Conservation (phyloP, 2,113 vertebrate species). For the Melanotaenia duboulayi region DNA sequence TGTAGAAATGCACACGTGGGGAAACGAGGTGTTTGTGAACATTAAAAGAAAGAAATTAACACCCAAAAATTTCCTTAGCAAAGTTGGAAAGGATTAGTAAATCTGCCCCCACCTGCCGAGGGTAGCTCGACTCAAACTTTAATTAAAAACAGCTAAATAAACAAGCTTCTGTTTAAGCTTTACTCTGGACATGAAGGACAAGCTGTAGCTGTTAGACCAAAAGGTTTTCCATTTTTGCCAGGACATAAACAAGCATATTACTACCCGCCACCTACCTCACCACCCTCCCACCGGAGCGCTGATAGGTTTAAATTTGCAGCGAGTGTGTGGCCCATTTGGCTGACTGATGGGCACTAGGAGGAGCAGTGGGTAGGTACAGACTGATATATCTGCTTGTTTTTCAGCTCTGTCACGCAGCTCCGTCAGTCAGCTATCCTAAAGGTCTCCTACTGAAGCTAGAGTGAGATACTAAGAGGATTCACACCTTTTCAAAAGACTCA, state of each 20-base stretch:
- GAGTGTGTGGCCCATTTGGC: conserved; percentile 51
- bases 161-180: too few relatives aligned
- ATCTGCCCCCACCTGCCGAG: too few relatives aligned
- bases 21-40: too few relatives aligned
- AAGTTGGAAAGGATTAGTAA: too few relatives aligned
- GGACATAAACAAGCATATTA: conserved; percentile 18
- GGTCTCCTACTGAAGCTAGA: conserved; percentile 37
- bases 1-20: too few relatives aligned
- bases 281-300: conserved; percentile 25
- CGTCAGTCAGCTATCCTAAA: conserved; percentile 60
- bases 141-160: too few relatives aligned
- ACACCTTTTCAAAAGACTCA: conserved; percentile 26
- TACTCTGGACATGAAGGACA: not conserved
- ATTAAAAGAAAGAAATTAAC: too few relatives aligned
- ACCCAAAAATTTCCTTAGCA: too few relatives aligned
- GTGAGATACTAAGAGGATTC: conserved; percentile 5
- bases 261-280: conserved; percentile 8
- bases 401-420: conserved; percentile 53
- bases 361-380: conserved; percentile 42
- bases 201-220: not conserved
- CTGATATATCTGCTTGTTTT: conserved; percentile 75
- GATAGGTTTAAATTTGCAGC: conserved; percentile 61
- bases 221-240: conserved; percentile 13
- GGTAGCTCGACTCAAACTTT: too few relatives aligned
- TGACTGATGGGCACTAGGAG: conserved; percentile 65